Evolutionary conservation across 2,113 vertebrate species (phyloP).

Genomic region (Gadus chalcogrammus): DNA sequence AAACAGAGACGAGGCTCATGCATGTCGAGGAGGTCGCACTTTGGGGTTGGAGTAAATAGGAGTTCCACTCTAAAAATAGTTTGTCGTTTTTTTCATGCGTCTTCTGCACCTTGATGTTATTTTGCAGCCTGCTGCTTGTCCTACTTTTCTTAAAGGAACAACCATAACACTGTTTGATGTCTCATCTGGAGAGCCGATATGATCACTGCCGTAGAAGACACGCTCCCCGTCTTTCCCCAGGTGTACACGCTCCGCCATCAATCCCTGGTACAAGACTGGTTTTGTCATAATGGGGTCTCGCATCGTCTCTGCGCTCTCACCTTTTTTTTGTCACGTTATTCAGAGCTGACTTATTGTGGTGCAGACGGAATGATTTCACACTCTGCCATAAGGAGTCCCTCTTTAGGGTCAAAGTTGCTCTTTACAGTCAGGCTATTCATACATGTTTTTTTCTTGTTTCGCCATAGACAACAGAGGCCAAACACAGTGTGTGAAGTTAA

Average conservation of each 20-base stretch:
- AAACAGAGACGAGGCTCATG: constrained; percentile 42
- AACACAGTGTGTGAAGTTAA: too few relatives aligned
- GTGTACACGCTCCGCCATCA: constrained; percentile 42
- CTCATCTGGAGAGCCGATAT: constrained; percentile 32
- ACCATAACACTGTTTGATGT: constrained; percentile 58
- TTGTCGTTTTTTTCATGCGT: constrained; percentile 8
- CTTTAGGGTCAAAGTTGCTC: too few relatives aligned
- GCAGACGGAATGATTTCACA: too few relatives aligned
- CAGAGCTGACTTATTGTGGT: too few relatives aligned
- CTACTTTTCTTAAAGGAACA: constrained; percentile 56
- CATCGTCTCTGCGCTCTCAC: constrained; percentile 5
- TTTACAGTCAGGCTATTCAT: too few relatives aligned
- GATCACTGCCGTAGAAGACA: constrained; percentile 46
- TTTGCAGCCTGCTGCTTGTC: constrained; percentile 36
- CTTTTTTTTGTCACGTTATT: neutral
- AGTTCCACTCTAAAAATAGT: constrained; percentile 66
- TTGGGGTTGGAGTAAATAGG: constrained; percentile 57
- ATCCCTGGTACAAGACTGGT: constrained; percentile 45
- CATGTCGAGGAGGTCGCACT: constrained; percentile 40
- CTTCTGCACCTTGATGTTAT: constrained; percentile 25
- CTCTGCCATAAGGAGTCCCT: too few relatives aligned
- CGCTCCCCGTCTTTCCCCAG: constrained; percentile 43
- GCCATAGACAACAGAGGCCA: too few relatives aligned
- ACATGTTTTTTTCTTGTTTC: too few relatives aligned
- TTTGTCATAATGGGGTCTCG: constrained; percentile 62